Evolutionary conservation across 2,113 vertebrate genomes (phyloP).

Genomic region (Dermatemys mawii): DNA sequence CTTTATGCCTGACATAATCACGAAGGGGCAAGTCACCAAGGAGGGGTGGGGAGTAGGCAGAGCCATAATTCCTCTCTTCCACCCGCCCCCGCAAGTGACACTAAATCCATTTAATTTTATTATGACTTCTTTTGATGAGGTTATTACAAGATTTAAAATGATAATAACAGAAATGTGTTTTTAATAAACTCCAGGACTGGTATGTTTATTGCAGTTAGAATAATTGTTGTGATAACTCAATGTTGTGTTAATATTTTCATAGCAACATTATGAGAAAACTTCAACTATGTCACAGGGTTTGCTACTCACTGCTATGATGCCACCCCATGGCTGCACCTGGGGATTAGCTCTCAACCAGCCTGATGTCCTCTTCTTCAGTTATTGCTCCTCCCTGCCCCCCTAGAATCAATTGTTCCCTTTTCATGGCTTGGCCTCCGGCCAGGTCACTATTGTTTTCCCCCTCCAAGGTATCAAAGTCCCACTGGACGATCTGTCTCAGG

Average conservation of each 20-base stretch:
- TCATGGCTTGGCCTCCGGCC: too few relatives aligned
- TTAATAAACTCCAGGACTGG: conserved; percentile 50
- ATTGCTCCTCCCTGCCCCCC: background rate
- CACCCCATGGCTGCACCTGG: background rate
- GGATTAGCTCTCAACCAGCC: background rate
- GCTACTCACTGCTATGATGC: background rate
- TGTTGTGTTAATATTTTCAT: conserved; percentile 43
- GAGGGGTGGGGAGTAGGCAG: background rate
- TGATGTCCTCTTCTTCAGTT: background rate
- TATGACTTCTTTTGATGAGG: background rate
- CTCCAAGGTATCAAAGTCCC: too few relatives aligned
- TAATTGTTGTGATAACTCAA: conserved; percentile 58
- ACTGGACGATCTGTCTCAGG: too few relatives aligned
- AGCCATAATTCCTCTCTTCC: background rate
- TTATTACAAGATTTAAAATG: conserved; percentile 60
- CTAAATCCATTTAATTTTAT: background rate
- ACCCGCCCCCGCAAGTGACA: background rate
- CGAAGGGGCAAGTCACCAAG: fast-evolving
- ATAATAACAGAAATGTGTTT: conserved; percentile 51
- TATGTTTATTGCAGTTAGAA: conserved; percentile 48
- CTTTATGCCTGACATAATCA: background rate
- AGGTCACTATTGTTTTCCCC: too few relatives aligned
- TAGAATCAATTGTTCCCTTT: background rate
- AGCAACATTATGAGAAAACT: conserved; percentile 19
- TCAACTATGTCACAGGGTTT: background rate